Evolutionary conservation across 2,113 vertebrate genomes (phyloP), one percentile per base, ranked within the genome.

Genomic region (Propithecus coquereli): DNA sequence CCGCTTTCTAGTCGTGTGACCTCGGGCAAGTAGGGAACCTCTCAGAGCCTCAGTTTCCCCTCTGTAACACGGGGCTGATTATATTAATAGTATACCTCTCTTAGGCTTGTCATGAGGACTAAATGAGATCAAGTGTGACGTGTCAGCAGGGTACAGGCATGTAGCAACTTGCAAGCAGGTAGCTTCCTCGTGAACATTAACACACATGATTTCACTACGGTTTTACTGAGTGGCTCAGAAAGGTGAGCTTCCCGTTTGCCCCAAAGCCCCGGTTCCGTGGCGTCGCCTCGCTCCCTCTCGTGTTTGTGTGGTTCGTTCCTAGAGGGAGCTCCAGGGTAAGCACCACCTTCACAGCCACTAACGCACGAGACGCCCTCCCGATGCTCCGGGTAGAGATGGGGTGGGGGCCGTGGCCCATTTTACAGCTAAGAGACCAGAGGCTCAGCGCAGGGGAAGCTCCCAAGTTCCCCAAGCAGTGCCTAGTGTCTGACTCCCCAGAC

Each of bases 151-250:
- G 9, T 0, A 43, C 63, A 52, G 89, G 52, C 68, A 13, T 0
- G 1, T 25, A 6, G 20, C 68, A 30, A 7, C 37, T 54, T 5
- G 30, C 4, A 63, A 27, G 25, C 61, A 30, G 1, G 61, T 11
- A 63, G 25, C 27, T 63, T 30, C 18, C 3, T 0, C 0, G 43
- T 12, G 32, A 4, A 14, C 1, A 23, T 5, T 34, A 23, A 59
- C 13, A 11, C 16, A 12, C 0, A 0, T 1, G 11, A 16, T 20
- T 10, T 45, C 54, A 5, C 22, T 10, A 1, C 65, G 63, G 0
- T 34, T 47, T 47, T 3, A 34, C 63, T 1, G 16, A 47, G 17
- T 2, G 20, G 18, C 92, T 77, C 22, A 1, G 25, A 16, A 27
- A 32, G 27, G 45, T 5, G 9, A 54, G 37, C 32, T 50, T 13